phyloP scores from a whole-genome alignment of 2,888 invertebrate genomes.

The Calephelis perditalis region DNA sequence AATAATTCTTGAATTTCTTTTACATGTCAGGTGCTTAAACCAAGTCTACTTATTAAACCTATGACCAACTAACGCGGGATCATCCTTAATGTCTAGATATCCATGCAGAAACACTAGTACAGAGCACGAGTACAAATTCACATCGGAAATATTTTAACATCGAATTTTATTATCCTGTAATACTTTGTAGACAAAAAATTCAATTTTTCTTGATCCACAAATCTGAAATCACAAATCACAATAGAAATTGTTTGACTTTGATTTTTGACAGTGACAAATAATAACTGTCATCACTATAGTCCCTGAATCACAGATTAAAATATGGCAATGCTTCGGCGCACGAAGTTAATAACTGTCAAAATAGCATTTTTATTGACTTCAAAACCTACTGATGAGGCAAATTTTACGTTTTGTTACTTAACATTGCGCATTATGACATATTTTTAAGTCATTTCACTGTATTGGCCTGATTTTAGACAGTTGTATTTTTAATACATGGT shows the following conservation, averaged over 20 bases:
- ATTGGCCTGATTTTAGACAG: too few species aligned
- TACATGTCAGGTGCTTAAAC: slow-evolving; percentile 38
- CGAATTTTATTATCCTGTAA: background rate
- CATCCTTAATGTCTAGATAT: background rate
- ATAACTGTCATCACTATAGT: too few species aligned
- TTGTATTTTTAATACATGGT: too few species aligned
- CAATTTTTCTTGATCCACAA: background rate
- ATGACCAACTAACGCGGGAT: slow-evolving; percentile 15
- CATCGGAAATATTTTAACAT: background rate
- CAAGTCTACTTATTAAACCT: slow-evolving; percentile 39
- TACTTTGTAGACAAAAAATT: background rate
- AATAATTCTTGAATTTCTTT: slow-evolving; percentile 49
- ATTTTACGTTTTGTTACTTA: too few species aligned
- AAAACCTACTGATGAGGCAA: too few species aligned
- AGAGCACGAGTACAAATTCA: background rate
- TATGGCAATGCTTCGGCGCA: too few species aligned
- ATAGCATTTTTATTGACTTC: too few species aligned
- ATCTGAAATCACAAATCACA: slow-evolving; percentile 11
- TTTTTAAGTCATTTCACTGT: too few species aligned
- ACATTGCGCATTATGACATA: too few species aligned
- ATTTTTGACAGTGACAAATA: background rate
- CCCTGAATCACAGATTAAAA: too few species aligned
- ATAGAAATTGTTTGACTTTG: slow-evolving; percentile 9
- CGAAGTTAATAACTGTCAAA: too few species aligned
- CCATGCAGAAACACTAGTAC: background rate